These are phyloP conservation scores for Tipula unca DNA, from an alignment of 2,888 invertebrate species.

Conservation along the genomic window DNA sequence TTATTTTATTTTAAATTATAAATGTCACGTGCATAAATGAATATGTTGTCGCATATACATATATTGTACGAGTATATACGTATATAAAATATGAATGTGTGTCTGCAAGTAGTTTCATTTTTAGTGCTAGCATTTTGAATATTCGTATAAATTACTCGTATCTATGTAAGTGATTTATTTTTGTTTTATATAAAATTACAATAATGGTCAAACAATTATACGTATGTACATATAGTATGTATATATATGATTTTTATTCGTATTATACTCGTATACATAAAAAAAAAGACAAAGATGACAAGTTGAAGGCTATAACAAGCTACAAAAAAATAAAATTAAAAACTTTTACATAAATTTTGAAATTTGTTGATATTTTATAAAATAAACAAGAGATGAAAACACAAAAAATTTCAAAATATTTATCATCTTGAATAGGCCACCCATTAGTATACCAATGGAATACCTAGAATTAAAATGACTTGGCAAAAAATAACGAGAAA, in stretches of 20 bases:
- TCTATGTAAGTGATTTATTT: background rate
- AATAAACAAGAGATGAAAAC: background rate
- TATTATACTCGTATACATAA: no score
- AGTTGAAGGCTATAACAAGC: background rate
- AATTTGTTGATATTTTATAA: conserved; percentile 8
- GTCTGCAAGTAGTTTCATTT: background rate
- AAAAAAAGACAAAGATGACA: background rate
- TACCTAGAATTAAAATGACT: background rate
- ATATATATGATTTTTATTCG: no score
- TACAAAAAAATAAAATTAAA: background rate
- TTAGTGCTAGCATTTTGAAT: background rate
- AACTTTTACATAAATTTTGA: background rate
- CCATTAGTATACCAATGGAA: background rate
- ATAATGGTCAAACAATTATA: background rate
- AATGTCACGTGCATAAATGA: conserved; percentile 8
- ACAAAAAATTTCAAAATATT: background rate
- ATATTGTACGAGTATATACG: background rate
- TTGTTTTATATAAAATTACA: background rate
- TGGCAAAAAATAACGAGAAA: background rate
- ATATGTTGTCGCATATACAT: background rate
- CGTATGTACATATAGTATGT: background rate
- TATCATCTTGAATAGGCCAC: conserved; percentile 8
- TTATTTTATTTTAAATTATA: background rate
- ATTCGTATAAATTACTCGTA: background rate
- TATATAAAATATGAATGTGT: background rate